Percentiles rank a stretch among this genome's conserved stretches.
phyloP scores from a whole-genome alignment of 2,797 vertebrate species.

The Hippoglossus hippoglossus region DNA sequence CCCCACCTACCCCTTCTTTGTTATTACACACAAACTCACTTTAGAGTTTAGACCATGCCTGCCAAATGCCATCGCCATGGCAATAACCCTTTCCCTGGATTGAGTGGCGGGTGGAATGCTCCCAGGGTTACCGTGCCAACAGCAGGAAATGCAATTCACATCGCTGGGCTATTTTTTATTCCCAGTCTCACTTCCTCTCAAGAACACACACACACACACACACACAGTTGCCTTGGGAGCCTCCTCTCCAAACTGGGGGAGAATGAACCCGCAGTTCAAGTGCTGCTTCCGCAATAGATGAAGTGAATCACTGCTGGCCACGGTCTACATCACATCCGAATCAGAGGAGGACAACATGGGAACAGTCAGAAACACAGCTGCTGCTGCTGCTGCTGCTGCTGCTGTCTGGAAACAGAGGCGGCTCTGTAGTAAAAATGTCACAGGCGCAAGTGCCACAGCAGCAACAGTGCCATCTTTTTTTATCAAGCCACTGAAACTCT shows the following conservation, averaged over 20 bases:
- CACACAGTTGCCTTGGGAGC: constrained; percentile 48
- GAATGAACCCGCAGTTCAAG: constrained; percentile 36
- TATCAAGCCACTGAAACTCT: not conserved
- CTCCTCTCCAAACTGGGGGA: constrained; percentile 28
- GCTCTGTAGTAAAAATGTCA: constrained; percentile 7
- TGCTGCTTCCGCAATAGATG: constrained; percentile 55
- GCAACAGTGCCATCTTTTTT: not conserved
- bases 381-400: constrained; percentile 23
- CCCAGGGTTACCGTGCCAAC: constrained; percentile 71
- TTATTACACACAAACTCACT: constrained; percentile 53
- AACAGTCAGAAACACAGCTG: constrained; percentile 53
- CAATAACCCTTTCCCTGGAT: constrained; percentile 83
- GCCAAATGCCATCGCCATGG: constrained; percentile 83
- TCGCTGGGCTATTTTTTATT: constrained; percentile 60
- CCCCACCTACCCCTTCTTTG: constrained; percentile 10
- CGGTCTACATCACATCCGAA: constrained; percentile 55
- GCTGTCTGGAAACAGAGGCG: constrained; percentile 23
- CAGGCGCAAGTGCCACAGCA: constrained; percentile 8
- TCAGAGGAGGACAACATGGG: constrained; percentile 49
- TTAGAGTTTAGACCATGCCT: constrained; percentile 65
- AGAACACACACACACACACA: constrained; percentile 22
- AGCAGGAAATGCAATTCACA: constrained; percentile 73
- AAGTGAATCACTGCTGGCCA: constrained; percentile 55
- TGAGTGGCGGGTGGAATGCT: constrained; percentile 70
- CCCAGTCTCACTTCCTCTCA: constrained; percentile 71